A percentile compares a stretch with the other conserved stretches of the same genome.
Conservation (phyloP, 2,888 invertebrate genomes). For the Drosophila nigritarsus region DNA sequence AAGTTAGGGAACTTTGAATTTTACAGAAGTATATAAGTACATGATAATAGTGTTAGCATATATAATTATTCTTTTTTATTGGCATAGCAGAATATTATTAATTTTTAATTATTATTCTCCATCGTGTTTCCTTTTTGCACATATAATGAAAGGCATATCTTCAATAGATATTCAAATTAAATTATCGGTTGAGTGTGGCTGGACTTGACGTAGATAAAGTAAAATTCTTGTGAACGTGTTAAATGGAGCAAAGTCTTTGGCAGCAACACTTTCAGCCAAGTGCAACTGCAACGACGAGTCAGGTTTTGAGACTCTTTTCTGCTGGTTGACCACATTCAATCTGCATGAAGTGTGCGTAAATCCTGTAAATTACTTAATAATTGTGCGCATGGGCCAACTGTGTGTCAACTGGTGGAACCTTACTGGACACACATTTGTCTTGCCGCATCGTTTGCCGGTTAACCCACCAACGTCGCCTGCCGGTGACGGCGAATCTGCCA, state of each 20-base stretch:
- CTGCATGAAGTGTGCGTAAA: conserved; percentile 14
- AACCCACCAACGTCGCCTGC: conserved; percentile 11
- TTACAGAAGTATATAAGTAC: neutral
- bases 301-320: neutral
- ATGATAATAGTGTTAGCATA: neutral
- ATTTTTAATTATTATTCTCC: neutral
- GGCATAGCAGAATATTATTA: neutral
- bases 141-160: neutral
- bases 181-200: neutral
- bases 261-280: neutral
- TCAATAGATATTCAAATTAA: neutral
- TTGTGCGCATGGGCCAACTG: conserved; percentile 33
- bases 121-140: neutral
- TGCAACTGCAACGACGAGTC: neutral
- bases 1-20: neutral
- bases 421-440: conserved; percentile 58
- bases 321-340: conserved; percentile 1
- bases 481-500: conserved; percentile 42
- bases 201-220: neutral
- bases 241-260: neutral
- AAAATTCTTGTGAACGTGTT: neutral
- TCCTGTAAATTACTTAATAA: conserved; percentile 48
- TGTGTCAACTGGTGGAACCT: conserved; percentile 40
- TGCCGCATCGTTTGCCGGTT: conserved; percentile 37
- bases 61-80: neutral